Conservation (phyloP, 2,797 vertebrate genomes). For the Emydoidea blandingii region DNA sequence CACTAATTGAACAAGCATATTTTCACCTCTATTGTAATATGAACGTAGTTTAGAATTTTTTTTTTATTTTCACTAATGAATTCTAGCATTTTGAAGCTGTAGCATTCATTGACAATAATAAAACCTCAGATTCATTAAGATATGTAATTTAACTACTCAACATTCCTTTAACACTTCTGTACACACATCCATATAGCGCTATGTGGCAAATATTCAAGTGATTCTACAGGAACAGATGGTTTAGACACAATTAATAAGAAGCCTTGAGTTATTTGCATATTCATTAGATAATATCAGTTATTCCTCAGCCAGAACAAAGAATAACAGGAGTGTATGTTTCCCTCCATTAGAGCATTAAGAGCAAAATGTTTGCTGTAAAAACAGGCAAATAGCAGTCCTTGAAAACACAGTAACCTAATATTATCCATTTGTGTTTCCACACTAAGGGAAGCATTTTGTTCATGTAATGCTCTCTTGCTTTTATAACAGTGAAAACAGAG, state of each 20-base stretch:
- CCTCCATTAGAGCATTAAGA: slow-evolving; percentile 63
- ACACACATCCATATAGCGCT: slow-evolving; percentile 29
- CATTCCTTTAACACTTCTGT: slow-evolving; percentile 21
- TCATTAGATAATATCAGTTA: slow-evolving; percentile 73
- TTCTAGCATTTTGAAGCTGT: background rate
- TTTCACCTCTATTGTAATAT: background rate
- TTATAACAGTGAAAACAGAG: background rate
- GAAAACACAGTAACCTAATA: slow-evolving; percentile 8
- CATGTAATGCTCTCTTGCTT: background rate
- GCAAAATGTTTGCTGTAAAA: slow-evolving; percentile 48
- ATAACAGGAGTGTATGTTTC: slow-evolving; percentile 50
- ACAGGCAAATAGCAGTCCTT: slow-evolving; percentile 43
- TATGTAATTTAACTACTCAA: background rate
- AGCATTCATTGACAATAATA: slow-evolving; percentile 14
- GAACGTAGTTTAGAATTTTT: background rate
- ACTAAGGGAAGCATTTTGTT: background rate
- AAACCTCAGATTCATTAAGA: slow-evolving; percentile 55
- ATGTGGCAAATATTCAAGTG: slow-evolving; percentile 45
- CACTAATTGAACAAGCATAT: fast-evolving
- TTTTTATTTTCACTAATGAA: background rate
- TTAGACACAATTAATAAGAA: slow-evolving; percentile 65
- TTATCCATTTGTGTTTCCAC: slow-evolving; percentile 39
- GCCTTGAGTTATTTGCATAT: slow-evolving; percentile 72
- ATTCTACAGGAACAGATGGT: slow-evolving; percentile 63
- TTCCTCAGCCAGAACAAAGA: slow-evolving; percentile 70